Evolutionary conservation across 2,888 invertebrate genomes (phyloP), one percentile per base, ranked within the genome.

Genomic region (Hemithea aestivaria): DNA sequence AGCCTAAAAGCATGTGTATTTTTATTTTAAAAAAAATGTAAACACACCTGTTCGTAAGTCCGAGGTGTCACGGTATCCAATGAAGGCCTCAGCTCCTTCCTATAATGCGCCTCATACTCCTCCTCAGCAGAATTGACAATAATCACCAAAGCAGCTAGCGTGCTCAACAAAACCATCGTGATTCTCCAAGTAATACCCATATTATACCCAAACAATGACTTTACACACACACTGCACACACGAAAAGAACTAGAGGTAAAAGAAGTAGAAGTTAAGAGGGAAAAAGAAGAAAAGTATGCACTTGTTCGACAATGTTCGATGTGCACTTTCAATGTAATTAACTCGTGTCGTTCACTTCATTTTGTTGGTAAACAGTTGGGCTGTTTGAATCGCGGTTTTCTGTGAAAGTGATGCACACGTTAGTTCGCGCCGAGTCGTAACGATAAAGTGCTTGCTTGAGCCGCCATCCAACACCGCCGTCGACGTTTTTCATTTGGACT

Each of bases 91-190:
- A 77, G 30, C 21, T 71, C 77, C 22, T 70, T 63, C 41, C 66
- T 60, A 40, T 71, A 71, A n/a, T 73, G 71, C 28, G 56, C 54
- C 39, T 76, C 75, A 44, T 69, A 58, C 25, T 79, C 74, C 47
- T 84, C 84, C 48, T 87, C 84, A 2, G 79, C 76, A 16, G 84
- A 76, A 53, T 84, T 71, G 51, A 80, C 87, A 48, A 87, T 81
- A 45, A 87, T 83, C 58, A 87, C 82, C 70, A 87, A 57, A 48
- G 85, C 87, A 50, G 87, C 87, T 58, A 87, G 60, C 63, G 82
- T 85, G 66, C 83, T 82, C 61, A 87, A 60, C 56, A 85, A 68
- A 46, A 80, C 74, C 85, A 87, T 87, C 46, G 64, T 65, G 59
- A 35, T 51, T 60, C 52, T 76, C 76, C 73, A 72, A 67, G 58